phyloP scores from a whole-genome alignment of 2,888 invertebrate species.

The Polylopha cassiicola region DNA sequence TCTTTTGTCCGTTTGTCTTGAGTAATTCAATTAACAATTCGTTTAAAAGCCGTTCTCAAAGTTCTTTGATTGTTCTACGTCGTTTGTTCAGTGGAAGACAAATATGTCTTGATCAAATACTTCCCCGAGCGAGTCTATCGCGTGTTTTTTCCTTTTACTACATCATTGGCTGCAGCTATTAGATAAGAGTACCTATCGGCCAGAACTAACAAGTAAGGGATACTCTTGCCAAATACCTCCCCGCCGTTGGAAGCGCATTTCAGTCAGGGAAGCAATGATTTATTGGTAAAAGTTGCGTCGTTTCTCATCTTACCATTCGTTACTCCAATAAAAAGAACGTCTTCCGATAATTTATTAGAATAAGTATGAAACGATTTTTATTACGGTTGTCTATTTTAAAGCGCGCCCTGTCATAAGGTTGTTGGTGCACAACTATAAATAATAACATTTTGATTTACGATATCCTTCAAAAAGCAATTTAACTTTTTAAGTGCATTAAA shows the following conservation, averaged over 20 bases:
- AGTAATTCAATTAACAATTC: constrained; percentile 11
- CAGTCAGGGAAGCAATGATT: constrained; percentile 64
- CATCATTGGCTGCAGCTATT: constrained; percentile 50
- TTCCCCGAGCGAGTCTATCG: constrained; percentile 18
- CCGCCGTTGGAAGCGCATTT: constrained; percentile 54
- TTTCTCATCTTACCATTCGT: constrained; percentile 76
- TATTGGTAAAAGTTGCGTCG: constrained; percentile 71
- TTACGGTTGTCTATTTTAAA: constrained; percentile 61
- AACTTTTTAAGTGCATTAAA: constrained; percentile 31
- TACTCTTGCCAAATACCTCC: constrained; percentile 61
- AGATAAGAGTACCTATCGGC: constrained; percentile 50
- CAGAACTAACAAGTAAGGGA: constrained; percentile 56
- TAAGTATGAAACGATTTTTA: constrained; percentile 62
- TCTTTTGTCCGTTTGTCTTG: constrained; percentile 8
- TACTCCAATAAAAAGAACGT: constrained; percentile 74
- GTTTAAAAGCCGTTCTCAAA: constrained; percentile 13
- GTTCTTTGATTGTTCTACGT: constrained; percentile 14
- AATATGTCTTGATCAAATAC: constrained; percentile 16
- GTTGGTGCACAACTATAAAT: constrained; percentile 53
- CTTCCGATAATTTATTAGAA: constrained; percentile 69
- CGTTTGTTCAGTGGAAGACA: constrained; percentile 15
- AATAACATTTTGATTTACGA: constrained; percentile 53
- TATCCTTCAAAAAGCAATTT: constrained; percentile 35
- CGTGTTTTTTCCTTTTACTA: constrained; percentile 36
- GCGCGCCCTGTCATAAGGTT: constrained; percentile 52